phyloP scores from a whole-genome alignment of 2,797 vertebrate species.

The Platalea minor region DNA sequence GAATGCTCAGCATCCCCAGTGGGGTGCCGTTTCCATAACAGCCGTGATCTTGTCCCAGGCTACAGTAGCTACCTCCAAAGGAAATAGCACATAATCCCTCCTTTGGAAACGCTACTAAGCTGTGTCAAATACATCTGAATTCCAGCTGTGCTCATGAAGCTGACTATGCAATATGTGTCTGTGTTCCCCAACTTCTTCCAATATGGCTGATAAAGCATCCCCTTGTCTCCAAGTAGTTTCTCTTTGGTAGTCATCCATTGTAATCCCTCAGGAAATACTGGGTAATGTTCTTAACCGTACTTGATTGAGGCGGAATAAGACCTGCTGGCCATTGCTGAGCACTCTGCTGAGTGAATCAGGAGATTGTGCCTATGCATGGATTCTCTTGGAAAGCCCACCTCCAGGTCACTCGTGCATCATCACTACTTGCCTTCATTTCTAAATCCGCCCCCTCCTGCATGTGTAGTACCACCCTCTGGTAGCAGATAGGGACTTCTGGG shows the following conservation, averaged over 20 bases:
- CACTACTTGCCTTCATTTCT: not conserved
- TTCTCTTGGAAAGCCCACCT: not conserved
- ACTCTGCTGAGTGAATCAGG: not conserved
- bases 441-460: not conserved
- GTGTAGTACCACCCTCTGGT: not conserved
- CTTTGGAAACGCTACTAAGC: conserved; percentile 37
- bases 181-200: not conserved
- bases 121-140: conserved; percentile 19
- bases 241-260: not conserved
- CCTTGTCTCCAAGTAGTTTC: not conserved
- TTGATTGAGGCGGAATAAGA: not conserved
- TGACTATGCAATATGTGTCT: conserved; percentile 47
- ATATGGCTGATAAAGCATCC: not conserved
- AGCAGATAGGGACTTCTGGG: not conserved
- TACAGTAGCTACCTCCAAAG: conserved; percentile 45
- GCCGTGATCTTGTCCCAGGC: not conserved
- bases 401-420: not conserved
- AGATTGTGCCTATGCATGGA: not conserved
- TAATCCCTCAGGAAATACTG: conserved; percentile 4
- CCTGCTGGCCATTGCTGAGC: not conserved
- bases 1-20: not conserved
- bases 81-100: conserved; percentile 63
- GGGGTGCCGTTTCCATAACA: not conserved
- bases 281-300: not conserved
- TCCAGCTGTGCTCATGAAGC: conserved; percentile 30